Base-by-base conservation (phyloP, 1,140 invertebrate species). In the Pectinophora gossypiella region DNA sequence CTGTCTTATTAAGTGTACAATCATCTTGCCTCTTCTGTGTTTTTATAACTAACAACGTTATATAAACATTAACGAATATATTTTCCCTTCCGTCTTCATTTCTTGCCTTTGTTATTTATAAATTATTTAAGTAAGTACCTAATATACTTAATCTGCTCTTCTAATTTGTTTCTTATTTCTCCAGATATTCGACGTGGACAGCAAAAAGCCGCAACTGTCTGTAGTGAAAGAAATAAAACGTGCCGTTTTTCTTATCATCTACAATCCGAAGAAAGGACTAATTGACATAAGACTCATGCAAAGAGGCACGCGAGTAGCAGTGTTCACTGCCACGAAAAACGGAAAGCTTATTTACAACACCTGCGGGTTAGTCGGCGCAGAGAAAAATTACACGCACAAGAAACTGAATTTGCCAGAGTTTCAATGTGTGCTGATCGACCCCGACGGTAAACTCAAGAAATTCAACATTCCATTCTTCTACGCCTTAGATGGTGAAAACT, bases 391-490 rank as follows among this genome's bases (percentile, higher is more conserved):
- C 52, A 74, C 59, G 18, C 83, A 76, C 53, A 85, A 76, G 67
- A 89, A 72, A 67, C 76, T 76, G 48, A 91, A 92, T 78, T 86
- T 84, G 58, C 90, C 90, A 9, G 87, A 89, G 40, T 92, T 93
- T 74, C 92, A 93, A 42, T 94, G 94, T 72, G 88, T 95, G 6
- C 93, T 98, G 55, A 86, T 99, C 15, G 95, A 97, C 83, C 91
- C 94, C 9, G 90, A 93, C 69, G 97, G 96, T 7, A 83, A 89
- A 64, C 72, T 98, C 0, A 96, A 95, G 76, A 93, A 94, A 68
- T 90, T 98, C 51, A 88, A 89, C 46, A 93, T 98, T 65, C 97
- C 97, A 12, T 99, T 98, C 80, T 96, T 98, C 81, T 94, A 94
- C 79, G 92, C 94, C n/a, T 82, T 97, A n/a, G 93, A 93, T 72